Evolutionary conservation across 2,797 vertebrate genomes (phyloP).

Genomic region (Parambassis ranga): DNA sequence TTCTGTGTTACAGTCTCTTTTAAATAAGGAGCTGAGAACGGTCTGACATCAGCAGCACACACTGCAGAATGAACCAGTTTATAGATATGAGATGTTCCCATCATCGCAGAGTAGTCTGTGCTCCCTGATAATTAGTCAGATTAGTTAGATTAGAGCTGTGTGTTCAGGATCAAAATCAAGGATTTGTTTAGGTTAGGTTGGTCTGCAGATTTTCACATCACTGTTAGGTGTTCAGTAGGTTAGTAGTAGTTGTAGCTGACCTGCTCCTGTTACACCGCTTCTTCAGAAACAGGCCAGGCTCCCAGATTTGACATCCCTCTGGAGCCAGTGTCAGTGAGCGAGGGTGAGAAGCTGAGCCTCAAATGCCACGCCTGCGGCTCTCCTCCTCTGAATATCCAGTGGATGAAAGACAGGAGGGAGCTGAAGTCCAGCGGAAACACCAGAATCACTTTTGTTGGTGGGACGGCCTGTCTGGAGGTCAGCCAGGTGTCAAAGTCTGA

Average conservation of each 20-base stretch:
- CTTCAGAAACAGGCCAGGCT: conserved; percentile 83
- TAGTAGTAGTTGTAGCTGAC: neutral
- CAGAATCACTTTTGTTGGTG: conserved; percentile 84
- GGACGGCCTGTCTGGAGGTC: conserved; percentile 86
- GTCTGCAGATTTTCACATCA: no score
- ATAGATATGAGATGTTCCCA: no score
- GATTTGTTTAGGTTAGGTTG: no score
- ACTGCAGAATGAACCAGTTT: no score
- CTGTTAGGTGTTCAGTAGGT: no score
- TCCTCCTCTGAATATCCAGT: conserved; percentile 88
- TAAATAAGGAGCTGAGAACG: no score
- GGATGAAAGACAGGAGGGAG: conserved; percentile 94
- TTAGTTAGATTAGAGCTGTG: no score
- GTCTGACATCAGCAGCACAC: no score
- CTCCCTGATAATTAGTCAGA: no score
- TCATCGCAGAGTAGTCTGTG: no score
- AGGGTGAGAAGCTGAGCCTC: conserved; percentile 88
- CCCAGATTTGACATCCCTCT: conserved; percentile 89
- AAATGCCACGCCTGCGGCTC: conserved; percentile 87
- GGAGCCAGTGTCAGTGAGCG: conserved; percentile 76
- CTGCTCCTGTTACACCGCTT: neutral
- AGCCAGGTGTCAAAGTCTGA: conserved; percentile 81
- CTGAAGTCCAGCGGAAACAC: conserved; percentile 85
- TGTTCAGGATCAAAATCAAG: no score
- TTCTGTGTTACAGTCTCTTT: no score